Evolutionary conservation across 37 sponge, comb jelly and placozoan species (phyloP).

Genomic region (Spongilla lacustris): DNA sequence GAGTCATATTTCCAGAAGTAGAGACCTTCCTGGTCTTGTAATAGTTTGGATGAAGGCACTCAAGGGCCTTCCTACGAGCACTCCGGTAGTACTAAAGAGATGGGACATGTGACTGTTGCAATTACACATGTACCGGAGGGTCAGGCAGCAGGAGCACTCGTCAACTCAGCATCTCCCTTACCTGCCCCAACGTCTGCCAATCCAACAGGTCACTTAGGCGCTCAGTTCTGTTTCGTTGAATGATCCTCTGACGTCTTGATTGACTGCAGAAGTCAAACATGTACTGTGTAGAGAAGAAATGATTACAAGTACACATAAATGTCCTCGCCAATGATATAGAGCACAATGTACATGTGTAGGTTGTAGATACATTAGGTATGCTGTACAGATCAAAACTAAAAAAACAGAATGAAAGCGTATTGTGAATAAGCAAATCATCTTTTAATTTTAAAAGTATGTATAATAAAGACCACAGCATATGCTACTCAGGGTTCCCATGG

Average conservation of each 20-base stretch:
- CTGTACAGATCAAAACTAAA: too few relatives aligned
- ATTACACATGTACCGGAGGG: not conserved
- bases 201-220: constrained; percentile 95
- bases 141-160: not conserved
- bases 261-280: constrained; percentile 87
- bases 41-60: constrained; percentile 56
- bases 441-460: too few relatives aligned
- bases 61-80: constrained; percentile 78
- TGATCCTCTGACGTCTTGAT: constrained; percentile 91
- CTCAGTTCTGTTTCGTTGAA: constrained; percentile 97
- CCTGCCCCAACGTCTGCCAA: constrained; percentile 90
- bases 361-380: too few relatives aligned
- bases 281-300: constrained; percentile 30
- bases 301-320: too few relatives aligned
- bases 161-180: not conserved
- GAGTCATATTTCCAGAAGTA: constrained; percentile 3
- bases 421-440: too few relatives aligned
- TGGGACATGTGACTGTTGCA: not conserved
- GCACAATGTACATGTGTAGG: too few relatives aligned
- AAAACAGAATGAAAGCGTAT: too few relatives aligned
- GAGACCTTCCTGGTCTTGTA: constrained; percentile 25
- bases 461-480: too few relatives aligned
- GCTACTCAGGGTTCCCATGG: too few relatives aligned
- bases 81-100: constrained; percentile 70
- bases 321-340: too few relatives aligned